These are phyloP conservation scores for Callithrix jacchus DNA, from an alignment of 2,113 vertebrate species.

Conservation along the genomic window DNA sequence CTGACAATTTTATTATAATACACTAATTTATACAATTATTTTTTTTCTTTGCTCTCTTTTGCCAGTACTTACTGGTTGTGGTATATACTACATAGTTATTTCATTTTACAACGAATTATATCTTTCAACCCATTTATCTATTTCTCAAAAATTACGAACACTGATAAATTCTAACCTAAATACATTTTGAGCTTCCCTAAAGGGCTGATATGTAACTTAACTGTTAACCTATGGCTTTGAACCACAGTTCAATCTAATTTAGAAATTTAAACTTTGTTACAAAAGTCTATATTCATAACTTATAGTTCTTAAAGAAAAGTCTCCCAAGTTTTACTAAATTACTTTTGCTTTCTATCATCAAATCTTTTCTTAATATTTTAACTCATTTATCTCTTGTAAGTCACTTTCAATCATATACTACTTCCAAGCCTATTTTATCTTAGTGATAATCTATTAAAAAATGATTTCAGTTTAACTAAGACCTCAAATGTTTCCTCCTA, in stretches of 20 bases:
- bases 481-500: not conserved
- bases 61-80: not conserved
- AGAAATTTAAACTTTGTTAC: not conserved
- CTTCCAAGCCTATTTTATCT: constrained; percentile 4
- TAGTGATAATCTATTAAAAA: not conserved
- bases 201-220: not conserved
- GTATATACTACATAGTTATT: not conserved
- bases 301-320: not conserved
- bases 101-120: not conserved
- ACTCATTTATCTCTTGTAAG: not conserved
- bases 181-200: not conserved
- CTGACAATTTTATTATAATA: not conserved
- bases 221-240: not conserved
- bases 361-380: constrained; percentile 17
- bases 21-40: not conserved
- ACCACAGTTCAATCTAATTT: not conserved
- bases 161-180: not conserved
- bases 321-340: not conserved
- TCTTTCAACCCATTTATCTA: not conserved
- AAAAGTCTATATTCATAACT: not conserved
- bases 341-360: not conserved
- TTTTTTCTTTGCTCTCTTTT: not conserved
- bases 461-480: not conserved
- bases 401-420: not conserved
- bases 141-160: not conserved